phyloP scores from a whole-genome alignment of 2,113 vertebrate genomes.

The Notiomystis cincta region DNA sequence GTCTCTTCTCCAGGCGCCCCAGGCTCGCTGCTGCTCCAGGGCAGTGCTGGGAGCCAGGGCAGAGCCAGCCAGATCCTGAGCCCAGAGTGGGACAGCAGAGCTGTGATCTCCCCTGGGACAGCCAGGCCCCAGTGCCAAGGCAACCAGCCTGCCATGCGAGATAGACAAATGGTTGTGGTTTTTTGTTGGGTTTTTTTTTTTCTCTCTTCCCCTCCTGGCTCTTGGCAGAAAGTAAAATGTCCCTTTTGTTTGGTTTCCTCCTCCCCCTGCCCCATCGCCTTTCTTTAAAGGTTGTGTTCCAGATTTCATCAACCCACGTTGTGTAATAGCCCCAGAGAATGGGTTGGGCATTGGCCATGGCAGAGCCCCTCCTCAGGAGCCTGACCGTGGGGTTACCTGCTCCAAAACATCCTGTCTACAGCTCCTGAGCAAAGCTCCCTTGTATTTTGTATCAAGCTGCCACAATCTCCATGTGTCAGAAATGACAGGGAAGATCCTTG shows the following conservation, averaged over 20 bases:
- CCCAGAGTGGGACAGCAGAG: background rate
- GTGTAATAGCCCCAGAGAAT: background rate
- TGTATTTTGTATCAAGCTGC: background rate
- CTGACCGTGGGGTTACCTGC: background rate
- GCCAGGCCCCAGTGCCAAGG: background rate
- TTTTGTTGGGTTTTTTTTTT: background rate
- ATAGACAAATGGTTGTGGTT: slow-evolving; percentile 31
- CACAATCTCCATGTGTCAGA: background rate
- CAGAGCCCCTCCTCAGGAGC: background rate
- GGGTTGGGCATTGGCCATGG: background rate
- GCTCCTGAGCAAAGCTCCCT: background rate
- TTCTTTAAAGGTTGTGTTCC: slow-evolving; percentile 54
- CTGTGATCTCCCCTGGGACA: background rate
- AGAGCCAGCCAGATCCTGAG: background rate
- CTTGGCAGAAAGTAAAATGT: slow-evolving; percentile 67
- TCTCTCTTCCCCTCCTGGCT: slow-evolving; percentile 1
- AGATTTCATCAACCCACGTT: slow-evolving; percentile 50
- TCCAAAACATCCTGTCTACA: background rate
- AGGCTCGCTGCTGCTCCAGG: background rate
- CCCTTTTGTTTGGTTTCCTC: slow-evolving; percentile 60
- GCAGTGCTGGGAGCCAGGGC: background rate
- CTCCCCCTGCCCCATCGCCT: slow-evolving; percentile 35
- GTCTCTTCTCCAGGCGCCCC: background rate
- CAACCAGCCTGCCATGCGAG: background rate
- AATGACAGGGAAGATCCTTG: background rate